Conservation (phyloP, 2,113 vertebrate genomes). For the Cyprinodon brontotheroides region DNA sequence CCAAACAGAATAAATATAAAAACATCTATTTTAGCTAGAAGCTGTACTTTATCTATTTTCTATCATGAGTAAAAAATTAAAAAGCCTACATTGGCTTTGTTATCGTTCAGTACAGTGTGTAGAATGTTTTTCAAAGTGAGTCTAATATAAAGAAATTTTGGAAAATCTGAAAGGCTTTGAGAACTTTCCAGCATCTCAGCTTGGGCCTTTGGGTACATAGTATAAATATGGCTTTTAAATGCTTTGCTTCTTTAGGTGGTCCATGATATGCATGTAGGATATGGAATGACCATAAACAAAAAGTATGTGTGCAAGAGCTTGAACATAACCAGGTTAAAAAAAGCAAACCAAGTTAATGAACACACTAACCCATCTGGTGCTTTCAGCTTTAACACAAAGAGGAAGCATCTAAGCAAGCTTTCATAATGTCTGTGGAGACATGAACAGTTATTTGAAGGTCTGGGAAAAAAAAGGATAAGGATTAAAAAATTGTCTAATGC, state of each 20-base stretch:
- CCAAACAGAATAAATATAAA: neutral
- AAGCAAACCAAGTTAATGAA: conserved; percentile 13
- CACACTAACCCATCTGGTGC: conserved; percentile 56
- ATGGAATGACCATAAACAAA: conserved; percentile 20
- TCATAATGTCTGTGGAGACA: conserved; percentile 61
- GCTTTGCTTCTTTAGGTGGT: conserved; percentile 56
- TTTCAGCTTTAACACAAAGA: conserved; percentile 53
- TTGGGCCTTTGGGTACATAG: conserved; percentile 51
- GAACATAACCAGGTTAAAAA: conserved; percentile 22
- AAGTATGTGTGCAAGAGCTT: conserved; percentile 27
- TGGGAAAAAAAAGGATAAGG: conserved; percentile 16
- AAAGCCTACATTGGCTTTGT: neutral
- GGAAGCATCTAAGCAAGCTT: conserved; percentile 54
- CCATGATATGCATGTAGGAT: conserved; percentile 58
- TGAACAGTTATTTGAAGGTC: conserved; percentile 75
- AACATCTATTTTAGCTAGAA: neutral
- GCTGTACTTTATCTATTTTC: neutral
- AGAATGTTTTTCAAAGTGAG: neutral
- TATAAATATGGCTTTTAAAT: conserved; percentile 41
- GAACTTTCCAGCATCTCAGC: conserved; percentile 28
- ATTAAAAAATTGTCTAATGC: neutral
- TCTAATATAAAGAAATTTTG: conserved; percentile 3
- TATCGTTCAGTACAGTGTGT: neutral
- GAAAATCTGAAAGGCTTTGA: neutral
- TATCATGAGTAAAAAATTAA: too few relatives aligned